Percentiles rank a stretch among this genome's conserved stretches.
Conservation (phyloP, 2,888 invertebrate species). For the Morinoia aosen region DNA sequence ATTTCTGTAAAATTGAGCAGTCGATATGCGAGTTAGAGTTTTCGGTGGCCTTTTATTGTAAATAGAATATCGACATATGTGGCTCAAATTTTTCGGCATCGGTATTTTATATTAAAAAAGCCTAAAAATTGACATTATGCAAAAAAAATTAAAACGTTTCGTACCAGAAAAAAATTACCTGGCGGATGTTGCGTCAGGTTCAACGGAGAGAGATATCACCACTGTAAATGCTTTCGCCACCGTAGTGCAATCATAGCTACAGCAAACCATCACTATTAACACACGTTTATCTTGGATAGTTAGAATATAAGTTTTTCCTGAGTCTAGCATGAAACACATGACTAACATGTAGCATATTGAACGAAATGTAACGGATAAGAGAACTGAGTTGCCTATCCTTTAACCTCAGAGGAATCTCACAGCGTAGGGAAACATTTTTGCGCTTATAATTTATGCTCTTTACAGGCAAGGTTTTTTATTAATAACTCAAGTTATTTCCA, state of each 20-base stretch:
- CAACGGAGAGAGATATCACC: neutral
- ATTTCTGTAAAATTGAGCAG: neutral
- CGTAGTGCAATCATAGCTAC: neutral
- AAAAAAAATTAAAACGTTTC: neutral
- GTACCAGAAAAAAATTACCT: neutral
- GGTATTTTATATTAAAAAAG: neutral
- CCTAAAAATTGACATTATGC: neutral
- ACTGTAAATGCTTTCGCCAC: neutral
- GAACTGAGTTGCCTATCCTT: neutral
- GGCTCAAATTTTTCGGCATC: neutral
- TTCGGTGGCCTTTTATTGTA: neutral
- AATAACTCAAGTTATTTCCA: no score
- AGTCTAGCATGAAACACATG: neutral
- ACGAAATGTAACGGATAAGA: neutral
- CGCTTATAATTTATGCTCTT: neutral
- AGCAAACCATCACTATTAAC: neutral
- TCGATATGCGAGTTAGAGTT: neutral
- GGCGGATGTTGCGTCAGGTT: neutral
- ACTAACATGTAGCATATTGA: neutral
- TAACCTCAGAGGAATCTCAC: neutral
- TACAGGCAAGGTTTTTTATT: no score
- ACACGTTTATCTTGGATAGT: neutral
- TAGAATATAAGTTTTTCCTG: neutral
- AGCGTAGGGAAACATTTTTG: neutral
- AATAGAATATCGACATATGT: no score